Evolutionary conservation across 1,140 invertebrate species (phyloP).

Genomic region (Sipha flava): DNA sequence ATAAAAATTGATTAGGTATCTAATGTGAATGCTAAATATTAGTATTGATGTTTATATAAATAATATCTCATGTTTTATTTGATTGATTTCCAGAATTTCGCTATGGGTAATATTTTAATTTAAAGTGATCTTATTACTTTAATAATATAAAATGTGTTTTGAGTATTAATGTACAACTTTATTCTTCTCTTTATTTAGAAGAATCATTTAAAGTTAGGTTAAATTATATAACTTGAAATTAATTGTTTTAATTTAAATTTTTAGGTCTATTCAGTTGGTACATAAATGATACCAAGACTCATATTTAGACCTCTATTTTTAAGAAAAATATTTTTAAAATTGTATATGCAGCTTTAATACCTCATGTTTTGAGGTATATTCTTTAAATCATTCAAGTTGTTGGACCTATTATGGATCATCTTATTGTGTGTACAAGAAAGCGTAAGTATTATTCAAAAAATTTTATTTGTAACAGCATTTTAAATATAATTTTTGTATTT

Average conservation of each 20-base stretch:
- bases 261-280: conserved; percentile 30
- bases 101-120: too few species aligned
- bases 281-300: conserved; percentile 31
- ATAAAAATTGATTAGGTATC: too few species aligned
- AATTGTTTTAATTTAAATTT: background rate
- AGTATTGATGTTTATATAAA: too few species aligned
- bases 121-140: too few species aligned
- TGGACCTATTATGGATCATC: background rate
- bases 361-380: conserved; percentile 25
- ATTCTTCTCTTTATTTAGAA: too few species aligned
- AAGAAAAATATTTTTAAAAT: background rate
- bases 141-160: too few species aligned
- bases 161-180: too few species aligned
- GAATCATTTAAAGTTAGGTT: background rate
- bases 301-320: background rate
- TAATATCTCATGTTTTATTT: too few species aligned
- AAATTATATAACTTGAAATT: too few species aligned
- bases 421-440: conserved; percentile 5
- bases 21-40: too few species aligned
- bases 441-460: background rate
- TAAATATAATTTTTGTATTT: background rate
- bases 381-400: background rate
- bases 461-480: too few species aligned
- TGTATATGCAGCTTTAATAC: background rate
- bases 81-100: too few species aligned